A percentile compares a stretch with the other conserved stretches of the same genome.
phyloP scores from a whole-genome alignment of 2,888 invertebrate genomes.

The Anodontia alba region DNA sequence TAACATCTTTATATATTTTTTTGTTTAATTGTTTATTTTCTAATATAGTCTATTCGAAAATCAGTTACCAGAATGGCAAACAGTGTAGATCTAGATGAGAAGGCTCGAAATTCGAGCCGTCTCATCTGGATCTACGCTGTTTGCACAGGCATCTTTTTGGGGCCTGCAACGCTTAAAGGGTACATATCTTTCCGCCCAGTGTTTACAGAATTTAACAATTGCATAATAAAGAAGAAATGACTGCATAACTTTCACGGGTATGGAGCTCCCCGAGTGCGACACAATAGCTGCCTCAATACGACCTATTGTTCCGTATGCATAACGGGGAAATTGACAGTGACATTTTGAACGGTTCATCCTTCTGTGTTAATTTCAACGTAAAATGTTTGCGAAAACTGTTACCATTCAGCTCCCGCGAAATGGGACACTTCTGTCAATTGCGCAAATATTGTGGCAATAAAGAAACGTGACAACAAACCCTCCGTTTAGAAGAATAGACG shows the following conservation, averaged over 20 bases:
- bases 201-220: too few species aligned
- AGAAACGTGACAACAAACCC: background rate
- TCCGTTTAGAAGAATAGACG: background rate
- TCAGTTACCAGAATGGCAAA: too few species aligned
- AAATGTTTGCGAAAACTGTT: conserved; percentile 57
- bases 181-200: too few species aligned
- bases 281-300: background rate
- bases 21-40: too few species aligned
- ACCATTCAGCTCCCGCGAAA: conserved; percentile 34
- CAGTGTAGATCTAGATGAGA: too few species aligned
- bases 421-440: conserved; percentile 31
- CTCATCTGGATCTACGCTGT: too few species aligned
- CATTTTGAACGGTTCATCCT: conserved; percentile 39
- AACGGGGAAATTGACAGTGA: conserved; percentile 45
- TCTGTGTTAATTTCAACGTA: conserved; percentile 54
- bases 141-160: too few species aligned
- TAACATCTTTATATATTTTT: too few species aligned
- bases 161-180: too few species aligned
- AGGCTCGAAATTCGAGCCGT: too few species aligned
- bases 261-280: background rate
- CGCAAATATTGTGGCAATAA: background rate
- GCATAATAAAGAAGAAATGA: background rate
- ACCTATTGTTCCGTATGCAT: conserved; percentile 38
- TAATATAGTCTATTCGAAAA: too few species aligned
- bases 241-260: background rate